Evolutionary conservation across 2,113 vertebrate species (phyloP).

Genomic region (Neodontobutis hainanensis): DNA sequence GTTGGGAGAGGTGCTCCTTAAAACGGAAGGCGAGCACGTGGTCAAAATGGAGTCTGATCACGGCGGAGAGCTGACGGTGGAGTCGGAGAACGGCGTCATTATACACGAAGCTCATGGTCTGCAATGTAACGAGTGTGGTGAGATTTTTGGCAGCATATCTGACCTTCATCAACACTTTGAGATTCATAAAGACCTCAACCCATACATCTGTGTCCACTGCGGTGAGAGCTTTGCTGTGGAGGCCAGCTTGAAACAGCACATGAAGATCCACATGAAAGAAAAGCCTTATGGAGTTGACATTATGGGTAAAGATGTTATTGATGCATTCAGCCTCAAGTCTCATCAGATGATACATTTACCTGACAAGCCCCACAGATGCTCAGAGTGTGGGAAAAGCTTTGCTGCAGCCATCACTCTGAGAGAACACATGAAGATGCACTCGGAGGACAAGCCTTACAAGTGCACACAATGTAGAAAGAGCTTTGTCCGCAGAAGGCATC

Average conservation of each 20-base stretch:
- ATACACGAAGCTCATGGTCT: constrained; percentile 83
- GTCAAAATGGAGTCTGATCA: constrained; percentile 81
- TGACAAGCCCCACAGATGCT: constrained; percentile 83
- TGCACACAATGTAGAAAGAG: constrained; percentile 90
- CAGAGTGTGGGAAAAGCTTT: constrained; percentile 81
- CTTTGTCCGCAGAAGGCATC: constrained; percentile 87
- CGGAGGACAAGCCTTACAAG: constrained; percentile 91
- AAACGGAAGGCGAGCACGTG: constrained; percentile 76
- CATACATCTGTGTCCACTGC: constrained; percentile 82
- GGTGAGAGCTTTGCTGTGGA: constrained; percentile 83
- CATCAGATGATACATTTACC: constrained; percentile 81
- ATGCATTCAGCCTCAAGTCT: constrained; percentile 80
- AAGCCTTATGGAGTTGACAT: constrained; percentile 81
- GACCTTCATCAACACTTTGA: constrained; percentile 84
- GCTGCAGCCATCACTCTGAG: constrained; percentile 81
- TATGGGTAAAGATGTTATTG: constrained; percentile 82
- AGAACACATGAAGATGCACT: constrained; percentile 87
- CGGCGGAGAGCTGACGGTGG: constrained; percentile 79
- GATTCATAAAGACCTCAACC: constrained; percentile 81
- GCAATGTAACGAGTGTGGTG: constrained; percentile 82
- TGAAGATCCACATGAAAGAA: constrained; percentile 84
- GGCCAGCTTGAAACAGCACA: constrained; percentile 81
- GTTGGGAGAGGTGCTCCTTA: constrained; percentile 79
- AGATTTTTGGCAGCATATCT: constrained; percentile 80
- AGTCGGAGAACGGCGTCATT: constrained; percentile 82